Evolutionary conservation across 2,113 vertebrate species (phyloP).

Genomic region (Crypturellus undulatus): DNA sequence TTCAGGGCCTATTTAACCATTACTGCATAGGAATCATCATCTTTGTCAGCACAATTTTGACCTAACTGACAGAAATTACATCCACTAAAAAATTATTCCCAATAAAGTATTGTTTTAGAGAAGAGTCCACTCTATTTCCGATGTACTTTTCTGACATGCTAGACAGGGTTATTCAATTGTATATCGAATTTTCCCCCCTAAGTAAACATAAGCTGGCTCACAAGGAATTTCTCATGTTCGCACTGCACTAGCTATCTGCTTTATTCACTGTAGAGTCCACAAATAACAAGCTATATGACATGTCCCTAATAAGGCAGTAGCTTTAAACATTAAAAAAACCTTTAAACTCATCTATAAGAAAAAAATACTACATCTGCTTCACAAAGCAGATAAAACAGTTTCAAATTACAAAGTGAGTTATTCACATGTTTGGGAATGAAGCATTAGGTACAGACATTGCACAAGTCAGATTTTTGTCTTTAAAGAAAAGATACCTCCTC

Average conservation of each 20-base stretch:
- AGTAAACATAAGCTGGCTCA: background rate
- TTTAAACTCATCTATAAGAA: background rate
- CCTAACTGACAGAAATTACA: rapidly evolving
- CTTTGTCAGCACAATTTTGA: background rate
- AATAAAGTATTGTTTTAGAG: background rate
- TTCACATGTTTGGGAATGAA: background rate
- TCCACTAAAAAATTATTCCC: background rate
- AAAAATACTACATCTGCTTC: background rate
- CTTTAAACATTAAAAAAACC: slow-evolving; percentile 5
- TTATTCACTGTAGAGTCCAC: background rate
- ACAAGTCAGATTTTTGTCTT: background rate
- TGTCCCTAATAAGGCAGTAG: background rate
- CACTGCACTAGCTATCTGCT: background rate
- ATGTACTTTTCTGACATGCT: background rate
- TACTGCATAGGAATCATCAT: background rate
- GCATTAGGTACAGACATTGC: background rate
- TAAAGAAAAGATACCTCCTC: background rate
- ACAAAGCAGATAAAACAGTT: background rate
- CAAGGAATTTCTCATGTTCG: background rate
- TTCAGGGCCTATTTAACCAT: background rate
- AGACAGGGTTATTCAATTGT: background rate
- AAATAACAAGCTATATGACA: background rate
- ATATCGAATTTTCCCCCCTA: background rate
- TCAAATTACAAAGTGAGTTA: background rate
- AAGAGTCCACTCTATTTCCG: background rate